Conservation (phyloP, 2,888 invertebrate genomes). For the Clusia tigrina region DNA sequence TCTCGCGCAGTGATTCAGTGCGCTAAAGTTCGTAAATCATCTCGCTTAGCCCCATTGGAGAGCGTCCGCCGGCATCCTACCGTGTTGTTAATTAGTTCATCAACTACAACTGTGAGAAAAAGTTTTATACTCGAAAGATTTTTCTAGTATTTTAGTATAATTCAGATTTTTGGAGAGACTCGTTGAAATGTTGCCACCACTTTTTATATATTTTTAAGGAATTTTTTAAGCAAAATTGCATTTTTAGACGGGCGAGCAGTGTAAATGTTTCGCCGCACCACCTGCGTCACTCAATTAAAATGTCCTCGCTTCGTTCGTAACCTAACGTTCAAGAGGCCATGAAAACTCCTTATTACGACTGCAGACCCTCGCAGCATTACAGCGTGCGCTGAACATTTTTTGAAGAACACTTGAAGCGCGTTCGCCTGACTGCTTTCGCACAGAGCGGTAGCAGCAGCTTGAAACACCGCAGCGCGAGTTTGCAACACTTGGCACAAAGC, state of each 20-base stretch:
- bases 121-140: too few relatives aligned
- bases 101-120: too few relatives aligned
- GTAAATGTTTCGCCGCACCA: background rate
- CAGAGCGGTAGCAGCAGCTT: background rate
- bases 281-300: constrained; percentile 49
- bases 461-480: constrained; percentile 5
- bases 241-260: background rate
- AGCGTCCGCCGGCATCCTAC: too few relatives aligned
- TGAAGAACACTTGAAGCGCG: background rate
- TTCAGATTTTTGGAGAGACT: too few relatives aligned
- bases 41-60: too few relatives aligned
- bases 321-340: constrained; percentile 55
- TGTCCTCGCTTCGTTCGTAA: constrained; percentile 53
- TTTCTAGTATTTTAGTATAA: too few relatives aligned
- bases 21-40: too few relatives aligned
- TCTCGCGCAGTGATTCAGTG: too few relatives aligned
- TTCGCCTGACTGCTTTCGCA: background rate
- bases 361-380: constrained; percentile 29
- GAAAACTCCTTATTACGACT: constrained; percentile 55
- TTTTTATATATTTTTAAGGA: too few relatives aligned
- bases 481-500: constrained; percentile 3
- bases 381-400: constrained; percentile 1
- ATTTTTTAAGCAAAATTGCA: too few relatives aligned
- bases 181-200: too few relatives aligned
- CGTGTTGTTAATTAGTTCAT: too few relatives aligned